Evolutionary conservation across 2,888 invertebrate genomes (phyloP), one percentile per base, ranked within the genome.

Genomic region (Sphaerophoria taeniata): DNA sequence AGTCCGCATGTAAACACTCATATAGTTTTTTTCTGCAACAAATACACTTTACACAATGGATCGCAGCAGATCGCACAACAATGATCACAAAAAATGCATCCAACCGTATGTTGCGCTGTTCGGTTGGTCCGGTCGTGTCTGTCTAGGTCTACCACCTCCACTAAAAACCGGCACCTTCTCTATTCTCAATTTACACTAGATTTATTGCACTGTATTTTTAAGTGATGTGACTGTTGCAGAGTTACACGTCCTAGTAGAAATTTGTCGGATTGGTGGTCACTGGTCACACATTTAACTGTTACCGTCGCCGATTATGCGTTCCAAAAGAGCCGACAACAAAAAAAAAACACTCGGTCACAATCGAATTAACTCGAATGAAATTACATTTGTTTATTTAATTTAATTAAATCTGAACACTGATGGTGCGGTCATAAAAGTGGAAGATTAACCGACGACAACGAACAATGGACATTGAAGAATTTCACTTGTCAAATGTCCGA

Each of bases 381-480:
- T 80, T 77, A 65, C 76, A 80, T 85, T 85, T 85, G 85, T 85
- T 85, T 73, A 85, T 80, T 85, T 69, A 80, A 85, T 85, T 80
- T 76, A 80, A 85, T 85, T 85, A 69, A 61, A 76, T 69, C 67
- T 75, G 53, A 71, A 63, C 75, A 67, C 65, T 51, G 6, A 11
- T n/a, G 63, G 45, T 16, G 24, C 24, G 65, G 65, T 36, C 36
- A 67, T 51, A 45, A 14, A 11, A 16, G 33, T 47, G 16, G 33
- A 49, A 6, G 51, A 67, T 34, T 31, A 33, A 55, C 9, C 53
- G 43, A 49, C 45, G 36, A 36, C 65, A 47, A 53, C 71, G 45
- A 34, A 69, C 67, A 60, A 74, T 43, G 55, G 49, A 49, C 5
- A 77, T 33, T 33, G 49, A 49, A 63, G 49, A 67, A 67, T 49